Evolutionary conservation across 2,797 vertebrate genomes (phyloP).

Genomic region (Anguilla marmorata): DNA sequence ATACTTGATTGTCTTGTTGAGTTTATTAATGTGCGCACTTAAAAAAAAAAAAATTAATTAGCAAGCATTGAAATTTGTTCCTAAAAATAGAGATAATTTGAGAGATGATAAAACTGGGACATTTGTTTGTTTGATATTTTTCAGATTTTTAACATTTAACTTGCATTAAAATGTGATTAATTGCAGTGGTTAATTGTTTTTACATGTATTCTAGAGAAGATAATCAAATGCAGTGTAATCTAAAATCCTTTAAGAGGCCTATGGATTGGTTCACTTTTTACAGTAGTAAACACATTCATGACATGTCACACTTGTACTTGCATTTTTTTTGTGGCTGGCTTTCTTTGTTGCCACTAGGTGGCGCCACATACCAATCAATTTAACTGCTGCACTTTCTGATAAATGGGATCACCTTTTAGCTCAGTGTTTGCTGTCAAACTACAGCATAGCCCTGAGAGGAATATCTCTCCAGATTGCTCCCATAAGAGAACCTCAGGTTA

Average conservation of each 20-base stretch:
- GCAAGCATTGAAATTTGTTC: neutral
- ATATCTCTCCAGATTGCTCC: neutral
- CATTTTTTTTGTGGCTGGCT: neutral
- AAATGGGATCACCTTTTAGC: neutral
- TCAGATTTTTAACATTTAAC: no score
- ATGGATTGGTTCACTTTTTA: neutral
- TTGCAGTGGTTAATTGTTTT: no score
- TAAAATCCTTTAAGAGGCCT: neutral
- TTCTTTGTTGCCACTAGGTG: conserved; percentile 28
- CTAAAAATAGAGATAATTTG: neutral
- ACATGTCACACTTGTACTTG: neutral
- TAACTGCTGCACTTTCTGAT: neutral
- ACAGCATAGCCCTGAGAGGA: neutral
- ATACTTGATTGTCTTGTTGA: neutral
- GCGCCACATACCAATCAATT: neutral
- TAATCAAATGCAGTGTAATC: neutral
- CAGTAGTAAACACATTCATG: neutral
- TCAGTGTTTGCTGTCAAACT: neutral
- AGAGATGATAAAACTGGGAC: neutral
- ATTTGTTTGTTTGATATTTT: no score
- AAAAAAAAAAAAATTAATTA: neutral
- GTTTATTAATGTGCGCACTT: neutral
- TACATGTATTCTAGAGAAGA: neutral
- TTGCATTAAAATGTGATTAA: no score
- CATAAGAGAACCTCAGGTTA: neutral